Percentiles rank a stretch among this genome's conserved stretches.
phyloP scores from a whole-genome alignment of 2,888 invertebrate species.

The Lithosia quadra region DNA sequence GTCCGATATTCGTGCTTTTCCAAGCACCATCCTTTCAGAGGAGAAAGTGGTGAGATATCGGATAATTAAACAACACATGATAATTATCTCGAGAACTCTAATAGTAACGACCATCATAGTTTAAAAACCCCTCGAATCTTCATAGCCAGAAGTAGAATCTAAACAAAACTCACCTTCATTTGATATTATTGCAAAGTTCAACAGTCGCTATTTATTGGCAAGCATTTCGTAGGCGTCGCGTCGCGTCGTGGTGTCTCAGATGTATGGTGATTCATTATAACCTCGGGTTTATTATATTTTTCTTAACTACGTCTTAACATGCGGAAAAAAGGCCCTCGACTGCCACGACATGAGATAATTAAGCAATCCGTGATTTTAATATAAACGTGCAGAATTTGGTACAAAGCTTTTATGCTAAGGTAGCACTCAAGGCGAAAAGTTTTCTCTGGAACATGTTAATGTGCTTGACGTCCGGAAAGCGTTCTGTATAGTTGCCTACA shows the following conservation, averaged over 20 bases:
- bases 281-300: constrained; percentile 17
- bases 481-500: too few relatives aligned
- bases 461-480: too few relatives aligned
- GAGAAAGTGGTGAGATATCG: too few relatives aligned
- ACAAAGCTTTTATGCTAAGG: neutral
- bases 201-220: constrained; percentile 41
- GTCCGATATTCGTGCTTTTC: too few relatives aligned
- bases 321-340: neutral
- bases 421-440: too few relatives aligned
- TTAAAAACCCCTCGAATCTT: too few relatives aligned
- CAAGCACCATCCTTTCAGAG: too few relatives aligned
- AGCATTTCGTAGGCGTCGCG: constrained; percentile 43
- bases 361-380: neutral
- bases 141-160: too few relatives aligned
- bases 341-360: neutral
- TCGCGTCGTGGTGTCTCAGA: constrained; percentile 24
- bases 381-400: neutral
- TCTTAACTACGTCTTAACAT: neutral
- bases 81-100: too few relatives aligned
- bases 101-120: too few relatives aligned
- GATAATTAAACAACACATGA: too few relatives aligned
- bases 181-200: constrained; percentile 38
- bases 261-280: constrained; percentile 39
- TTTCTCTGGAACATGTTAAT: too few relatives aligned
- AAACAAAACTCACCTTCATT: constrained; percentile 2